phyloP scores from a whole-genome alignment of 2,113 vertebrate species.

The Pelobates fuscus region DNA sequence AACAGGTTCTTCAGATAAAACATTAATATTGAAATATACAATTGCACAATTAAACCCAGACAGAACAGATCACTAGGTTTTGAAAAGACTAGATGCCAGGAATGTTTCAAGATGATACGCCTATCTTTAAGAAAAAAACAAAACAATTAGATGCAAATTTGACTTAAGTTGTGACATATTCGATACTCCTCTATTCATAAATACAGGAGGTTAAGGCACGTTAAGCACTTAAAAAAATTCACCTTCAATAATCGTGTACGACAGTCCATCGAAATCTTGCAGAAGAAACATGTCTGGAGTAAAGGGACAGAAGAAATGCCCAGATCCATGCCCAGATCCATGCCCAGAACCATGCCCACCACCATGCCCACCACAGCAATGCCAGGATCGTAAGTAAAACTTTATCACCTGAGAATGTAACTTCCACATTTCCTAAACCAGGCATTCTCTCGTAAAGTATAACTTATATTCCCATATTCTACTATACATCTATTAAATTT shows the following conservation, averaged over 20 bases:
- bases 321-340: slow-evolving; percentile 18
- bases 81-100: not conserved
- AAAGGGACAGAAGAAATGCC: slow-evolving; percentile 25
- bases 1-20: no score
- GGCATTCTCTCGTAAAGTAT: no score
- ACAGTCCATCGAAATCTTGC: not conserved
- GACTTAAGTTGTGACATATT: no score
- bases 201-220: not conserved
- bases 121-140: no score
- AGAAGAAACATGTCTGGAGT: slow-evolving; percentile 19
- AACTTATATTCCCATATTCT: no score
- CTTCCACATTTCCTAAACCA: no score
- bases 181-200: not conserved
- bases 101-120: not conserved
- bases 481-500: no score
- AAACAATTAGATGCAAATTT: no score
- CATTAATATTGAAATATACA: no score
- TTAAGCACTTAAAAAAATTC: not conserved
- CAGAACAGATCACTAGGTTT: not conserved
- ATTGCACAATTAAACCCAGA: no score
- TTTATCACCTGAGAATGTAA: not conserved
- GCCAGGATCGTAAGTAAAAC: slow-evolving; percentile 12
- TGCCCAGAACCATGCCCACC: not conserved
- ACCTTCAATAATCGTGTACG: not conserved
- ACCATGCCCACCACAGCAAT: not conserved